Evolutionary conservation across 2,797 vertebrate species (phyloP).

Genomic region (Cottoperca gobio): DNA sequence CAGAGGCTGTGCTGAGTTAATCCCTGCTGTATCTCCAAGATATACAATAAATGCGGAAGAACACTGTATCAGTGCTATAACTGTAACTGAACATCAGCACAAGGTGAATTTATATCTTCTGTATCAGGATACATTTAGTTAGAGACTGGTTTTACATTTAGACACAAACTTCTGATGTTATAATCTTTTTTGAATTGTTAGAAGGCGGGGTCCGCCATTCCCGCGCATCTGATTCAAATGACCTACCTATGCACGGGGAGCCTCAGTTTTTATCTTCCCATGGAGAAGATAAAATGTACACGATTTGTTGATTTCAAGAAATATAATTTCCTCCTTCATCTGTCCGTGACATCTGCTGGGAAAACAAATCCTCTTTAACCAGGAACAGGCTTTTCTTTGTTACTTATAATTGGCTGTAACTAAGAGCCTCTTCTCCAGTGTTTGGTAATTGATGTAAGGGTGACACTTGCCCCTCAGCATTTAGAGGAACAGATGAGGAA

Average conservation of each 20-base stretch:
- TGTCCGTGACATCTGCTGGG: background rate
- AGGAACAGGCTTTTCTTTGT: background rate
- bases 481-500: slow-evolving; percentile 19
- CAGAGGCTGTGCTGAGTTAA: background rate
- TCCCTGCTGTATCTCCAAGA: slow-evolving; percentile 17
- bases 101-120: background rate
- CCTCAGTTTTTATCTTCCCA: background rate
- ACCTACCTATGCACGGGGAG: background rate
- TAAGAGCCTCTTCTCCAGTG: background rate
- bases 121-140: background rate
- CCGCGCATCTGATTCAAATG: background rate
- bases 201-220: background rate
- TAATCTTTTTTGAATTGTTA: no score
- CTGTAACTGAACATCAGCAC: background rate
- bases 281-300: no score
- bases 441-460: background rate
- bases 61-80: background rate
- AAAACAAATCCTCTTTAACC: background rate
- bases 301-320: background rate
- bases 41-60: slow-evolving; percentile 40
- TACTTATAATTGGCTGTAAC: background rate
- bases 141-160: background rate
- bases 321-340: background rate
- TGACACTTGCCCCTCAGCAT: background rate
- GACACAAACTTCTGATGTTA: background rate